Evolutionary conservation across 2,797 vertebrate genomes (phyloP), one percentile per base, ranked within the genome.

Genomic region (Philypnodon macrostomus): DNA sequence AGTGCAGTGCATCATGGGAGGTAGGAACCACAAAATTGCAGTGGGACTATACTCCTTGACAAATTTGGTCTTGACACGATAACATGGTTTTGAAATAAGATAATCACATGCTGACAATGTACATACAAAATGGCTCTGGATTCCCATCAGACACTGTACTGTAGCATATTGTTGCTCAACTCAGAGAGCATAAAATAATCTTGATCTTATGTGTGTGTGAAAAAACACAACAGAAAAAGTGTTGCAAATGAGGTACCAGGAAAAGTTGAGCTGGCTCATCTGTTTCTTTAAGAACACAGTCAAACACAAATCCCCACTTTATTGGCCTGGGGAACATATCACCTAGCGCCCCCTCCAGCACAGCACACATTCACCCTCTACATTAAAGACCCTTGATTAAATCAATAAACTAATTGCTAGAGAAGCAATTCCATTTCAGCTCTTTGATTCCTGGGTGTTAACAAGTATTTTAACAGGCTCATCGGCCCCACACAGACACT

Each of bases 311-410:
- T 80, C 77, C 79, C 57, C 60, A 47, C 75, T 84, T 86, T 86
- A 84, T 85, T 83, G 85, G 75, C 63, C 70, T 52, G 58, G 62
- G 65, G 75, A 85, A 73, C 77, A 72, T 65, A 79, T 74, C 80
- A 81, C 77, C 79, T 69, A 72, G 50, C 74, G 57, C 84, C 85
- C 85, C 74, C 70, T 41, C 58, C 75, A 70, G 75, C 55, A 81
- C 87, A 84, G 87, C 89, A 90, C 91, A 87, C 89, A 89, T 88
- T 88, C 90, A 90, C 90, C 88, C 88, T 91, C 91, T 92, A 93
- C 94, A 95, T 94, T 93, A 94, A 96, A 96, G 94, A 91, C 90
- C 89, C 91, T 94, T 95, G 94, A 95, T 95, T 95, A 95, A 95
- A 96, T 96, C 94, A 95, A 96, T 95, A 95, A 95, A 92, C 92